Evolutionary conservation across 2,797 vertebrate species (phyloP).

Genomic region (Clarias platycephalus): DNA sequence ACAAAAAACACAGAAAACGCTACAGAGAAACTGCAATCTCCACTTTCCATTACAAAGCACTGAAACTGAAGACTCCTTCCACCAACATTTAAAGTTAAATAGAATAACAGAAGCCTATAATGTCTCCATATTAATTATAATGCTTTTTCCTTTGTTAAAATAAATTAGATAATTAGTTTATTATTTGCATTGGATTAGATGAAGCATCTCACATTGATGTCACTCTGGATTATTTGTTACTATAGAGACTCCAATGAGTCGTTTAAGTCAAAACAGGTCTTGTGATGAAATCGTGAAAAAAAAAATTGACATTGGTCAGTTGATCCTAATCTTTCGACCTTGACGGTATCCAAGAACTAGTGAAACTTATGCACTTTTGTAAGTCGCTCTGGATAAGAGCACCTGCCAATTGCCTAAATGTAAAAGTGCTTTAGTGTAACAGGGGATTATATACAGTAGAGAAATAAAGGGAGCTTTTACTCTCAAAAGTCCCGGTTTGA

Average conservation of each 20-base stretch:
- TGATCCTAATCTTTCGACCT: too few species aligned
- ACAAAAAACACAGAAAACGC: background rate
- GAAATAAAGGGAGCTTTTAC: too few species aligned
- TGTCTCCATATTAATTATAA: background rate
- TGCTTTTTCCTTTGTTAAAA: background rate
- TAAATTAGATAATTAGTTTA: background rate
- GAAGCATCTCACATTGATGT: background rate
- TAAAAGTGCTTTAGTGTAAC: too few species aligned
- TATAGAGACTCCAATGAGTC: background rate
- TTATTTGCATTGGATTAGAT: background rate
- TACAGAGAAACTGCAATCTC: background rate
- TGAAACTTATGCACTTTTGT: too few species aligned
- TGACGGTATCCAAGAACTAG: too few species aligned
- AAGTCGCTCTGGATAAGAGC: too few species aligned
- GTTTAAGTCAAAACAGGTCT: too few species aligned
- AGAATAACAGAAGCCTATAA: background rate
- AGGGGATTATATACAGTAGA: too few species aligned
- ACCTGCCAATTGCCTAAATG: too few species aligned
- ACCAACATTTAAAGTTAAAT: background rate
- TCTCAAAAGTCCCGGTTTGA: too few species aligned
- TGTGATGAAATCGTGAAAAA: too few species aligned
- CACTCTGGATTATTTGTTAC: background rate
- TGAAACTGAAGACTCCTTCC: slow-evolving; percentile 3
- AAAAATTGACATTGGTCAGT: too few species aligned
- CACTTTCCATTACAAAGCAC: background rate